These are phyloP conservation scores for Pinctada fucata DNA, from an alignment of 2,888 invertebrate species.

Conservation along the genomic window DNA sequence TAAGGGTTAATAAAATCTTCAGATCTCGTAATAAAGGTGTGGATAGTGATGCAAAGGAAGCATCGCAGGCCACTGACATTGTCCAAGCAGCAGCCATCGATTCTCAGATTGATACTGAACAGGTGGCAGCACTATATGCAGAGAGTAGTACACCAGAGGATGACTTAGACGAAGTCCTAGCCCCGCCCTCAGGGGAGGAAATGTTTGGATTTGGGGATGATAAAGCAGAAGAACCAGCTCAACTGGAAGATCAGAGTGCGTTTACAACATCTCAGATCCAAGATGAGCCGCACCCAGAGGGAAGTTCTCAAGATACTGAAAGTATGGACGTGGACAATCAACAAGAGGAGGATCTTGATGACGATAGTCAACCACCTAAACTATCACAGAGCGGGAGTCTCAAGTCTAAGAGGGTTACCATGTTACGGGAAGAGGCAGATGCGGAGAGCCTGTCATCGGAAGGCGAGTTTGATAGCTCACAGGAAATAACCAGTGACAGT, in stretches of 20 bases:
- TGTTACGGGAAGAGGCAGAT: neutral
- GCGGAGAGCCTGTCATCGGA: conserved; percentile 35
- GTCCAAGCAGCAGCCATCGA: neutral
- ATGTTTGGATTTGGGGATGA: conserved; percentile 26
- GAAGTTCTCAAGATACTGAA: neutral
- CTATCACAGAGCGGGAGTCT: neutral
- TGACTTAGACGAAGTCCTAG: neutral
- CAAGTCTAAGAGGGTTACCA: neutral
- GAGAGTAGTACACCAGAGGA: neutral
- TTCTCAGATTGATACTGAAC: conserved; percentile 1
- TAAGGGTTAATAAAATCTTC: conserved; percentile 44
- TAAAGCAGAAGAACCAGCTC: neutral
- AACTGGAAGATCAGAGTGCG: neutral
- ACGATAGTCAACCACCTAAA: conserved; percentile 9
- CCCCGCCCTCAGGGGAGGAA: neutral
- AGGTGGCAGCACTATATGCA: conserved; percentile 12
- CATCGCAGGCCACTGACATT: neutral
- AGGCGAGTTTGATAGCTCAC: conserved; percentile 49
- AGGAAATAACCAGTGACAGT: conserved; percentile 42
- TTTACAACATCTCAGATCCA: conserved; percentile 2
- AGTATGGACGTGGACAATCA: neutral
- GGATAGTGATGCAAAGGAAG: neutral
- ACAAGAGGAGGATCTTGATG: neutral
- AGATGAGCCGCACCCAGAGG: conserved; percentile 13
- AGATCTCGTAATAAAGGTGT: conserved; percentile 52